A percentile compares a stretch with the other conserved stretches of the same genome.
Conservation (phyloP, 1,140 invertebrate species). For the Rhynchophorus ferrugineus region DNA sequence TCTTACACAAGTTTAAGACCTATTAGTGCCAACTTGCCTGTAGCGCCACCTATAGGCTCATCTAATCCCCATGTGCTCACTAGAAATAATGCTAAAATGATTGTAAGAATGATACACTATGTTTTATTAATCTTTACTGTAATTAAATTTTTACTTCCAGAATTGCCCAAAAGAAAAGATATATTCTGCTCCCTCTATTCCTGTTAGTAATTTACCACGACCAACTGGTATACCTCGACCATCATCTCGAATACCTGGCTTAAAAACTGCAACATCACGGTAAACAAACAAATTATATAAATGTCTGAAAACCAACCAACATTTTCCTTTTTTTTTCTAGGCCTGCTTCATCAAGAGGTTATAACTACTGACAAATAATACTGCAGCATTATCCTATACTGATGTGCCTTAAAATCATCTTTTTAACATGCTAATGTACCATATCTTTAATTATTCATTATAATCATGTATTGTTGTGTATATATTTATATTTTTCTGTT, state of each 20-base stretch:
- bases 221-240: neutral
- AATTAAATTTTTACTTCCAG: too few species aligned
- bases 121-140: too few species aligned
- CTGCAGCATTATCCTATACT: neutral
- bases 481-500: neutral
- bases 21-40: slow-evolving; percentile 30
- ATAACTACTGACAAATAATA: neutral
- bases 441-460: neutral
- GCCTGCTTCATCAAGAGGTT: neutral
- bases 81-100: neutral
- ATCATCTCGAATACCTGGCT: neutral
- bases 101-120: neutral
- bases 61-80: neutral
- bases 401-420: neutral
- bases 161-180: neutral
- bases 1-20: slow-evolving; percentile 35
- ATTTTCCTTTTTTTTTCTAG: neutral
- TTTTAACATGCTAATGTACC: neutral
- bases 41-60: slow-evolving; percentile 22
- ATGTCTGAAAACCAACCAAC: neutral
- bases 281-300: neutral
- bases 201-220: neutral
- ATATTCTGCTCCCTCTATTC: neutral
- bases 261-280: too few species aligned
- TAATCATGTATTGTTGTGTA: neutral